Percentiles rank a stretch among this genome's conserved stretches.
Conservation (phyloP, 2,888 invertebrate species). For the Leucoma salicis region DNA sequence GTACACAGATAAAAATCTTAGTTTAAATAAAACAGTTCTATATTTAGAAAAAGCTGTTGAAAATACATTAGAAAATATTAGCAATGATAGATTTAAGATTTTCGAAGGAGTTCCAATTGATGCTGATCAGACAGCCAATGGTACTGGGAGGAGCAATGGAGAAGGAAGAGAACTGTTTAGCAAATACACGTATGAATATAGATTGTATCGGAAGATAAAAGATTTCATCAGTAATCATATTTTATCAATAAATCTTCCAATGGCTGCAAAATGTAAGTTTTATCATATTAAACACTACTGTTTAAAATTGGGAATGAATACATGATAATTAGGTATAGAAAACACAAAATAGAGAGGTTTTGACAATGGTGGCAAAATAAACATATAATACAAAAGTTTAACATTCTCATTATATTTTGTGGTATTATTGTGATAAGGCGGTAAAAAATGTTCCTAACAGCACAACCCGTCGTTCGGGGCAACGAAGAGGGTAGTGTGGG, state of each 20-base stretch:
- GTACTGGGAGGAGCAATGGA: conserved; percentile 18
- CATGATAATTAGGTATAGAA: too few relatives aligned
- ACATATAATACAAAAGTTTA: too few relatives aligned
- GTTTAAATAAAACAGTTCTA: conserved; percentile 60
- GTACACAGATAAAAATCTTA: conserved; percentile 53
- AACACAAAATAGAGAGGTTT: too few relatives aligned
- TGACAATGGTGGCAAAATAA: too few relatives aligned
- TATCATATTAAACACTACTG: neutral
- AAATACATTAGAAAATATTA: conserved; percentile 80
- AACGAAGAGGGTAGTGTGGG: too few relatives aligned
- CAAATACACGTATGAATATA: conserved; percentile 72
- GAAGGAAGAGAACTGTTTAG: conserved; percentile 65
- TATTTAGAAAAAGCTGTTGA: conserved; percentile 77
- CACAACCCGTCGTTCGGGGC: too few relatives aligned
- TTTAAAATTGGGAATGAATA: neutral
- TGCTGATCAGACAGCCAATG: conserved; percentile 29
- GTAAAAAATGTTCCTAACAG: too few relatives aligned
- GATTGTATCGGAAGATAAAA: conserved; percentile 82
- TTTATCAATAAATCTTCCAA: conserved; percentile 85
- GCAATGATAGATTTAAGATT: conserved; percentile 78
- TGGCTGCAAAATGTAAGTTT: conserved; percentile 85
- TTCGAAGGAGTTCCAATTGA: conserved; percentile 82
- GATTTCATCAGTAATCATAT: conserved; percentile 83
- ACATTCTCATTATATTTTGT: too few relatives aligned
- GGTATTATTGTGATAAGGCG: too few relatives aligned